phyloP scores from a whole-genome alignment of 2,113 vertebrate genomes.

The Hiodon tergisus region DNA sequence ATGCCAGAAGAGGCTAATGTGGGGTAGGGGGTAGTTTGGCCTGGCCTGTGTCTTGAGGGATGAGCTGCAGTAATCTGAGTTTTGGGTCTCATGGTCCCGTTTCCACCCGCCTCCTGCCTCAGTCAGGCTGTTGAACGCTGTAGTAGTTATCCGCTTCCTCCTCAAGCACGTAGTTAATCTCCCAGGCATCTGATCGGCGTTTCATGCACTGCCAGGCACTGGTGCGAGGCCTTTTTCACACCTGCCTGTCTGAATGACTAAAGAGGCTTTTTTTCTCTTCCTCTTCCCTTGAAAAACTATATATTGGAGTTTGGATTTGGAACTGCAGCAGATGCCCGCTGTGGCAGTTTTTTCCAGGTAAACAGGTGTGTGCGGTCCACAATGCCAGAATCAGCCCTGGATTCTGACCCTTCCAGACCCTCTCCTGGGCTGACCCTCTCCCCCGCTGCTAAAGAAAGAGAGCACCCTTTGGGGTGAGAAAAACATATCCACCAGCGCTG shows the following conservation, averaged over 20 bases:
- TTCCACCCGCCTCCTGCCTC: no score
- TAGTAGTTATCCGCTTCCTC: constrained; percentile 19
- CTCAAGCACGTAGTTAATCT: neutral
- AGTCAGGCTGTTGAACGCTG: no score
- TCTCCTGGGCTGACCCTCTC: no score
- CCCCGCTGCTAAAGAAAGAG: no score
- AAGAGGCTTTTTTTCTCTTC: neutral
- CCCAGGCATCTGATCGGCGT: constrained; percentile 48
- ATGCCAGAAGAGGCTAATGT: neutral
- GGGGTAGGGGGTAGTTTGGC: neutral
- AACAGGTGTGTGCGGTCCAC: no score
- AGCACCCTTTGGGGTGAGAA: no score
- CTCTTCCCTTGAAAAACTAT: neutral
- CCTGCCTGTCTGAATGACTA: constrained; percentile 36
- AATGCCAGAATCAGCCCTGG: no score
- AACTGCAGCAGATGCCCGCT: neutral
- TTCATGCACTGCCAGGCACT: constrained; percentile 49
- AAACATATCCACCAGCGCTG: no score
- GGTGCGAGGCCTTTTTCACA: constrained; percentile 19
- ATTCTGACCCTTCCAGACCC: no score
- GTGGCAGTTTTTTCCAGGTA: neutral
- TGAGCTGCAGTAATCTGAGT: no score
- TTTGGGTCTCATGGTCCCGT: no score
- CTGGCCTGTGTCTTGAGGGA: no score
- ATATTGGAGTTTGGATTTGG: neutral